Percentiles rank a stretch among this genome's conserved stretches.
phyloP scores from a whole-genome alignment of 2,113 vertebrate genomes.

The Lepisosteus oculatus region DNA sequence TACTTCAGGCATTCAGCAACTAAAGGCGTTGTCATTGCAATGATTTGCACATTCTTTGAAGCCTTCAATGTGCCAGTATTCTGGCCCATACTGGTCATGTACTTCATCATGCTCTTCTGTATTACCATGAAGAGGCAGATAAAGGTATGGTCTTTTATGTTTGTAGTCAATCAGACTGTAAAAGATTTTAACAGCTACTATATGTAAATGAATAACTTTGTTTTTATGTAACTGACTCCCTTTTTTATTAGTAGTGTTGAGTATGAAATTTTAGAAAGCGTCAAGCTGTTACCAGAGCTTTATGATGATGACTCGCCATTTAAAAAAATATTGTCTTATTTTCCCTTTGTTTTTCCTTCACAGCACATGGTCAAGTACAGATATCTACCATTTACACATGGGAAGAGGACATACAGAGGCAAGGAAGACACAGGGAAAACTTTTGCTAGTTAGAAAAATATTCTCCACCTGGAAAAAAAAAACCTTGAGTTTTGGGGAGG shows the following conservation, averaged over 20 bases:
- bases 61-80: slow-evolving; percentile 97
- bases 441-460: slow-evolving; percentile 87
- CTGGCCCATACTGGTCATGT: slow-evolving; percentile 99
- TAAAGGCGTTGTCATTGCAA: slow-evolving; percentile 94
- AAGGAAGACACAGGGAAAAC: slow-evolving; percentile 93
- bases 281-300: neutral
- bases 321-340: neutral
- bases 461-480: slow-evolving; percentile 26
- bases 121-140: slow-evolving; percentile 99
- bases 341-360: slow-evolving; percentile 36
- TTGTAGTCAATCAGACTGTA: neutral
- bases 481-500: neutral
- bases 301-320: no score
- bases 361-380: slow-evolving; percentile 99
- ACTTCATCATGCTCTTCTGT: slow-evolving; percentile 99
- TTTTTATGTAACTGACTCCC: no score
- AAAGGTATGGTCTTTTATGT: slow-evolving; percentile 70
- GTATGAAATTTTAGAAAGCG: neutral
- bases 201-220: no score
- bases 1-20: slow-evolving; percentile 89
- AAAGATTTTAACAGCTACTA: no score
- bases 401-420: slow-evolving; percentile 98
- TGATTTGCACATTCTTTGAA: slow-evolving; percentile 96
- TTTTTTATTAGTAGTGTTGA: no score
- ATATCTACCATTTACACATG: slow-evolving; percentile 98